A percentile compares a stretch with the other conserved stretches of the same genome.
Conservation (phyloP, 2,888 invertebrate species). For the Sarcophaga variegata region DNA sequence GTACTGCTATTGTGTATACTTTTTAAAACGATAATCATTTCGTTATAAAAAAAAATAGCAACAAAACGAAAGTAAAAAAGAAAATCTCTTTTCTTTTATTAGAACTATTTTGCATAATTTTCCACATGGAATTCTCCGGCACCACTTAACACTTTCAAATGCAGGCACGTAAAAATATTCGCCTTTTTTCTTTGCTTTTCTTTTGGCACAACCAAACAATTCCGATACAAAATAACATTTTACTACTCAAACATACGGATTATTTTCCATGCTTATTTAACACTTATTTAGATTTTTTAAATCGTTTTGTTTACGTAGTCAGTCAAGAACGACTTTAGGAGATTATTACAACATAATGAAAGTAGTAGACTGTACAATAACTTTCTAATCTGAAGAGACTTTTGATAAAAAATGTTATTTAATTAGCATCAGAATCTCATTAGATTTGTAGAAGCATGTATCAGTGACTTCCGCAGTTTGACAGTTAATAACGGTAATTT, state of each 20-base stretch:
- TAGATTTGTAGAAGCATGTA: too few relatives aligned
- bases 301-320: too few relatives aligned
- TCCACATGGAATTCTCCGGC: conserved; percentile 46
- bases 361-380: too few relatives aligned
- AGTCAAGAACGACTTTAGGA: too few relatives aligned
- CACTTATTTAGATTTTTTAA: conserved; percentile 20
- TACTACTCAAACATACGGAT: neutral
- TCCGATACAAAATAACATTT: conserved; percentile 44
- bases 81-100: conserved; percentile 13
- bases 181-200: neutral
- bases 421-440: too few relatives aligned
- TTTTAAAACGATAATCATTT: conserved; percentile 49
- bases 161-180: conserved; percentile 42
- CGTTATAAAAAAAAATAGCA: conserved; percentile 22
- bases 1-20: neutral
- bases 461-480: too few relatives aligned
- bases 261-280: neutral
- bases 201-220: conserved; percentile 33
- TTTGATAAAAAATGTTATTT: too few relatives aligned
- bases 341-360: too few relatives aligned
- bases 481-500: too few relatives aligned
- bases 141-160: conserved; percentile 53
- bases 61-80: neutral
- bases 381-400: too few relatives aligned
- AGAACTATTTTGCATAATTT: conserved; percentile 53